Percentiles rank a stretch among this genome's conserved stretches.
These are phyloP conservation scores for Tyrophagus putrescentiae DNA, from an alignment of 1,140 invertebrate genomes.

Conservation along the genomic window DNA sequence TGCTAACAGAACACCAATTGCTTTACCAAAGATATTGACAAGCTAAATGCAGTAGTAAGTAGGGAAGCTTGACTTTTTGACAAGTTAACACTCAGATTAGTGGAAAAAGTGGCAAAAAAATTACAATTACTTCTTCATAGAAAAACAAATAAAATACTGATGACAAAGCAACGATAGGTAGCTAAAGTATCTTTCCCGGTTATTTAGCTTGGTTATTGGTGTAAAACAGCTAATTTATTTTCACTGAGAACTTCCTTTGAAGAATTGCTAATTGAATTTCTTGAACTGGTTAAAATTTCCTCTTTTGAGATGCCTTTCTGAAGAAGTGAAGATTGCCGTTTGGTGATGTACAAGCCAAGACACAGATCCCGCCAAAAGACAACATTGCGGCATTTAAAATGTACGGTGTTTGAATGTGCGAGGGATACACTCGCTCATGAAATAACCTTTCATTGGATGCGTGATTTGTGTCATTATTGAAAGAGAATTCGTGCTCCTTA, in stretches of 20 bases:
- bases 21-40: slow-evolving; percentile 13
- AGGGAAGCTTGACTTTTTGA: slow-evolving; percentile 5
- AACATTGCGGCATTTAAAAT: slow-evolving; percentile 2
- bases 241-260: no score
- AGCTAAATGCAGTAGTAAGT: slow-evolving; percentile 6
- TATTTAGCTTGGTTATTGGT: neutral
- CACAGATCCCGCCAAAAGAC: neutral
- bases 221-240: neutral
- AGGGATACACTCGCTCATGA: neutral
- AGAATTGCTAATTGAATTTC: neutral
- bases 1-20: slow-evolving; percentile 13
- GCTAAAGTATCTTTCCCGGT: neutral
- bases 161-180: neutral
- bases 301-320: neutral
- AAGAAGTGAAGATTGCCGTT: neutral
- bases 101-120: slow-evolving; percentile 1
- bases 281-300: neutral
- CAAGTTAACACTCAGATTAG: neutral
- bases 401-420: neutral
- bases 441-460: neutral
- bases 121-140: slow-evolving; percentile 16
- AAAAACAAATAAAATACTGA: slow-evolving; percentile 18
- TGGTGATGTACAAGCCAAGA: neutral
- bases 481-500: neutral
- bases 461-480: no score